These are phyloP conservation scores for Pyralis farinalis DNA, from an alignment of 2,888 invertebrate genomes.

Conservation along the genomic window DNA sequence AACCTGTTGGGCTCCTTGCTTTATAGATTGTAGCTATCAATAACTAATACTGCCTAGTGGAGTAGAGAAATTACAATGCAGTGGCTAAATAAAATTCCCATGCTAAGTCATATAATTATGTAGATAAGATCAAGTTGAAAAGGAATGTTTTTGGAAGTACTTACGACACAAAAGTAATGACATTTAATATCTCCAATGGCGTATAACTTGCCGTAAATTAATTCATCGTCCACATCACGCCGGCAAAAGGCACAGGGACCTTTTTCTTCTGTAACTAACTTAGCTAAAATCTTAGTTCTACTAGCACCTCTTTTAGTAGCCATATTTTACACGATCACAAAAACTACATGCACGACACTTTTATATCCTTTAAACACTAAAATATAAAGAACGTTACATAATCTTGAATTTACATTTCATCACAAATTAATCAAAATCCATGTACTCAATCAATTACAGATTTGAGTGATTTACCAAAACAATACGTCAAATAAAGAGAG, in stretches of 20 bases:
- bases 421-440: not conserved
- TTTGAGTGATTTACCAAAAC: too few species aligned
- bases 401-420: not conserved
- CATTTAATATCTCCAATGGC: conserved; percentile 79
- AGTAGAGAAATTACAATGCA: too few species aligned
- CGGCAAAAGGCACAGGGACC: conserved; percentile 78
- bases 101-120: too few species aligned
- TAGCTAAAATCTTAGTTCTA: conserved; percentile 37
- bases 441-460: conserved; percentile 3
- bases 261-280: conserved; percentile 44
- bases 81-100: too few species aligned
- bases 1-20: too few species aligned
- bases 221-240: conserved; percentile 69
- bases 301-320: conserved; percentile 22
- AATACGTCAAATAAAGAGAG: too few species aligned
- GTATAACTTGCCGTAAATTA: conserved; percentile 79
- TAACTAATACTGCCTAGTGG: too few species aligned
- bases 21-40: too few species aligned
- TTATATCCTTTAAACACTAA: too few species aligned
- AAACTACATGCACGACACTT: too few species aligned
- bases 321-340: not conserved
- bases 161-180: conserved; percentile 90
- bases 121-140: too few species aligned
- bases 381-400: not conserved
- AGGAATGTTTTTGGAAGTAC: conserved; percentile 29